A percentile compares a stretch with the other conserved stretches of the same genome.
These are phyloP conservation scores for Menura novaehollandiae DNA, from an alignment of 2,113 vertebrate genomes.

Conservation along the genomic window DNA sequence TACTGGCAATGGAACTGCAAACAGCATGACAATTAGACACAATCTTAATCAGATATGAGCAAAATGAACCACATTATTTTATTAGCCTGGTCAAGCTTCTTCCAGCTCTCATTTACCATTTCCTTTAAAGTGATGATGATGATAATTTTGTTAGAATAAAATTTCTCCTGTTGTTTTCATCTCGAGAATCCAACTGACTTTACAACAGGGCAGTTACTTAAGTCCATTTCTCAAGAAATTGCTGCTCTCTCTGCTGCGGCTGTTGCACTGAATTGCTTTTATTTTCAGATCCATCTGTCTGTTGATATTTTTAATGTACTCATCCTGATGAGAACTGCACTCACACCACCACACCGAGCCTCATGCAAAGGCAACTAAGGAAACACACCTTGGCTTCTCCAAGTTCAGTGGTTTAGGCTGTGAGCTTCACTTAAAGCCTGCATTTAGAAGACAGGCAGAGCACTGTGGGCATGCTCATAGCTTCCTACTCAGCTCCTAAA, in stretches of 20 bases:
- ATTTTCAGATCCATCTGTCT: background rate
- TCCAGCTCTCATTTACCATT: background rate
- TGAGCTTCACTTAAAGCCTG: background rate
- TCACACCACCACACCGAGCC: accelerated
- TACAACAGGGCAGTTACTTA: background rate
- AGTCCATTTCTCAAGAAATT: background rate
- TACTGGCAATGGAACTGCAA: background rate
- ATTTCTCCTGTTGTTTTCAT: background rate
- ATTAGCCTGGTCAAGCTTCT: background rate
- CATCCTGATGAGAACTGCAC: background rate
- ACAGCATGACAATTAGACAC: background rate
- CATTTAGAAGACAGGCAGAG: background rate
- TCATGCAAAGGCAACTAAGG: accelerated
- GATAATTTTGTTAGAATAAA: background rate
- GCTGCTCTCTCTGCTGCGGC: background rate
- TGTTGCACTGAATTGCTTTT: background rate
- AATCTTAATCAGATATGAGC: background rate
- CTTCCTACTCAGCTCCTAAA: background rate
- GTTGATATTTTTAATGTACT: background rate
- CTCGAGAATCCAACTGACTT: background rate
- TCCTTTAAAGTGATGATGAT: background rate
- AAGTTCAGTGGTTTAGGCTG: background rate
- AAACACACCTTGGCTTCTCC: background rate
- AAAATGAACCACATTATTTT: background rate
- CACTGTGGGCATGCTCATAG: background rate